phyloP scores from a whole-genome alignment of 2,797 vertebrate genomes.

The Loriculus beryllinus region DNA sequence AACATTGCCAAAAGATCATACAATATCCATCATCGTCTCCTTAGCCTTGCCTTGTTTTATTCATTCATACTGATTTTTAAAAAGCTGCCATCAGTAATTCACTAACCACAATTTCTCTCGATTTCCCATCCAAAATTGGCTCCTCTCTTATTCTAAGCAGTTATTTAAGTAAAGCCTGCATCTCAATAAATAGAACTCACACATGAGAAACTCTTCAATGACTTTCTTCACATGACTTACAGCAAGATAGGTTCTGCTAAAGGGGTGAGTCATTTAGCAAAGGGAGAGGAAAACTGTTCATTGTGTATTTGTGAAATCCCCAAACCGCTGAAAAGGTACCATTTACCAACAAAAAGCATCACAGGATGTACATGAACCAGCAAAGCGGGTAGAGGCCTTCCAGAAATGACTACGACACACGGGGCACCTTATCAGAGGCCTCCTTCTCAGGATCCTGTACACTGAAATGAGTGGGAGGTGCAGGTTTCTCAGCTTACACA shows the following conservation, averaged over 20 bases:
- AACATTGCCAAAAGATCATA: background rate
- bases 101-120: background rate
- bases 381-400: conserved; percentile 41
- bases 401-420: conserved; percentile 19
- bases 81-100: background rate
- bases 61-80: background rate
- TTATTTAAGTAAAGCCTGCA: background rate
- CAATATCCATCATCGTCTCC: background rate
- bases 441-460: conserved; percentile 39
- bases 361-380: conserved; percentile 57
- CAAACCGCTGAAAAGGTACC: conserved; percentile 40
- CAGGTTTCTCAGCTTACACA: background rate
- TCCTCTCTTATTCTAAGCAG: background rate
- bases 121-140: background rate
- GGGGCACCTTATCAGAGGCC: background rate
- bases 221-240: conserved; percentile 14
- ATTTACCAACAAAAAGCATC: conserved; percentile 65
- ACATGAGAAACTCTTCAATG: background rate
- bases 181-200: background rate
- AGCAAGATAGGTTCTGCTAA: conserved; percentile 28
- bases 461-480: conserved; percentile 23
- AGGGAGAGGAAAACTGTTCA: conserved; percentile 55
- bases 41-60: background rate
- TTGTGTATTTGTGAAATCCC: conserved; percentile 61
- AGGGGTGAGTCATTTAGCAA: conserved; percentile 53